A percentile compares a stretch with the other conserved stretches of the same genome.
Evolutionary conservation across 2,113 vertebrate species (phyloP).

Genomic region (Pelobates fuscus): DNA sequence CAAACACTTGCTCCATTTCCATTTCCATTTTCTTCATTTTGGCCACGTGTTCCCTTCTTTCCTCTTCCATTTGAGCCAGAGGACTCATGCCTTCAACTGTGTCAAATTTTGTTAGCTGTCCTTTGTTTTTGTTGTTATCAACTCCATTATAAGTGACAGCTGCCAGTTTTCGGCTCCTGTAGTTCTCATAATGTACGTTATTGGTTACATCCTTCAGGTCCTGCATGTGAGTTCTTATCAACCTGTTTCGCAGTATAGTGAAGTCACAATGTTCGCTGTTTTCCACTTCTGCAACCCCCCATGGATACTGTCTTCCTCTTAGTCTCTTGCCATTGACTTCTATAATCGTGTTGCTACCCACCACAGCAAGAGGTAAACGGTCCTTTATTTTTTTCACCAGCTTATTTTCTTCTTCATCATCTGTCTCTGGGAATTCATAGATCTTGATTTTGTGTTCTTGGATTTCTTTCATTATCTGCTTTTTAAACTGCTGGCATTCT

Average conservation of each 20-base stretch:
- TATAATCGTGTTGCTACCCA: constrained; percentile 97
- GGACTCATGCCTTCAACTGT: constrained; percentile 95
- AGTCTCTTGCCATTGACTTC: constrained; percentile 94
- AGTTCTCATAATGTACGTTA: constrained; percentile 99
- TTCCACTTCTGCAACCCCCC: constrained; percentile 98
- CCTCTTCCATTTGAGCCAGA: constrained; percentile 97
- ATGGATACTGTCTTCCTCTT: constrained; percentile 95
- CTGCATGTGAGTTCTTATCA: constrained; percentile 99
- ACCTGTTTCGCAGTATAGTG: constrained; percentile 97
- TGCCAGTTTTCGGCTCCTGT: constrained; percentile 94
- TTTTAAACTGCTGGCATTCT: constrained; percentile 98
- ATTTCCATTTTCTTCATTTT: constrained; percentile 99
- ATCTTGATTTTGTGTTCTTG: constrained; percentile 99
- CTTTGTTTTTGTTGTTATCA: constrained; percentile 94
- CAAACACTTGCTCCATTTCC: constrained; percentile 99
- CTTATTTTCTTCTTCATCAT: constrained; percentile 96
- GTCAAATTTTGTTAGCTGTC: constrained; percentile 92
- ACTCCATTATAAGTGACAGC: constrained; percentile 96
- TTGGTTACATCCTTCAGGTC: constrained; percentile 98
- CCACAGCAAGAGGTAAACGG: constrained; percentile 95
- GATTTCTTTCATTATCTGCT: constrained; percentile 99
- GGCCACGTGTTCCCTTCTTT: constrained; percentile 91
- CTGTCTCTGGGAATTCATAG: constrained; percentile 98
- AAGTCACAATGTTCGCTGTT: constrained; percentile 98
- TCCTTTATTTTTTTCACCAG: constrained; percentile 98